Base-by-base conservation (phyloP, 2,888 invertebrate species). In the Ophion costatus region DNA sequence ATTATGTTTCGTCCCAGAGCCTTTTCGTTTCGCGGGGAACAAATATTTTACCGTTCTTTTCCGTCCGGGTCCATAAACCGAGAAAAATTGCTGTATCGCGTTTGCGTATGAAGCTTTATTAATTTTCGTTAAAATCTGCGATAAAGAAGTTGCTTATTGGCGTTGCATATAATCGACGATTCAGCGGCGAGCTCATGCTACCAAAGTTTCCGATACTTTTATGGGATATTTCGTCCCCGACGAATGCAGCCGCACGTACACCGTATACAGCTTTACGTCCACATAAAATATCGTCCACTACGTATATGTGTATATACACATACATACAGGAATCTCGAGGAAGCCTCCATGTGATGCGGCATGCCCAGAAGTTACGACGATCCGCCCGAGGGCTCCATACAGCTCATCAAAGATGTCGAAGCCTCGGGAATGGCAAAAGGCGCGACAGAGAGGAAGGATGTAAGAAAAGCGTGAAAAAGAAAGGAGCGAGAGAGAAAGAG, bases 351-450 rank as follows among this genome's bases (percentile, higher is more conserved):
- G 57, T 38, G 10, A 57, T 42, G 77, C 42, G 56, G 67, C 74
- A 66, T 78, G 57, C 70, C 64, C 70, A 63, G 70, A 78, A 78
- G 84, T 84, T 84, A 84, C 59, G 84, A 84, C 78, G 81, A 74
- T 75, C 76, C 20, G 59, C 69, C 78, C 74, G 22, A 14, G 51
- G 57, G 84, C 63, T 61, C 17, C 59, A 57, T 51, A 61, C 71
- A 77, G 77, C 73, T 80, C 67, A 66, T 81, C 74, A 74, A 84
- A 81, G 81, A 81, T 61, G 80, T 79, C 61, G 70, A 17, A 64
- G 51, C 59, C 67, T 24, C 29, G 67, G 45, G 80, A 80, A 80
- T 61, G 66, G 29, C 67, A 33, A 63, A 64, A 56, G 42, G 38
- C 51, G 57, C 14, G 51, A 67, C 77, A 78, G 57, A 51, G 45